Evolutionary conservation across 2,888 invertebrate species (phyloP), one percentile per base, ranked within the genome.

Genomic region (Phorcus lineatus): DNA sequence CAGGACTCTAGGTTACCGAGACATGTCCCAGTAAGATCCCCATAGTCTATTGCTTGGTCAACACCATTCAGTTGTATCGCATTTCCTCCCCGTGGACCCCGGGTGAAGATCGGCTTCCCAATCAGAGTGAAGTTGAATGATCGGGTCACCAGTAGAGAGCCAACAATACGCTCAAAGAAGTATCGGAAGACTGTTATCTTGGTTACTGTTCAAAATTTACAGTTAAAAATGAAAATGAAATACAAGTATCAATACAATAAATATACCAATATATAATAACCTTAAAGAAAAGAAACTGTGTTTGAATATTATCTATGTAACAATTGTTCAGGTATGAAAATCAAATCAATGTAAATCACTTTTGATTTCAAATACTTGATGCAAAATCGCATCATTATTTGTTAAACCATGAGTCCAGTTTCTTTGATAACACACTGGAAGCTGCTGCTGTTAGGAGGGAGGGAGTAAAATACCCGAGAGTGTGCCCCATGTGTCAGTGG

Each of bases 121-220:
- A 86, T 80, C 0, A 88, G 78, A 4, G 88, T 86, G 13, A 89
- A 85, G 81, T 87, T 88, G 78, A 84, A 87, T 0, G 84, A 36
- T 16, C 86, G 86, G 9, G 89, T 88, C 16, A 88, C 79, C 2
- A 90, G 82, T 7, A 87, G 31, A 52, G 86, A 85, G 36, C 80
- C 84, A 17, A 85, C 77, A 19, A 90, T 88, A 9, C 57, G 22
- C 7, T 85, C 70, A 80, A 89, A 88, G 11, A 85, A 82, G 74
- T 85, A 85, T 28, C 83, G 85, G 81, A 53, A 78, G 31, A 85
- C 84, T 52, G 52, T 75, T 22, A 83, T 79, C 19, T 52, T 36
- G 11, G 40, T 55, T 52, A 76, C 83, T 83, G 80, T 47, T 4
- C 13, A 47, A 36, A 47, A 47, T 47, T 13, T 9, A 47, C 13